Conservation (phyloP, 2,113 vertebrate species). For the Isurus oxyrinchus region DNA sequence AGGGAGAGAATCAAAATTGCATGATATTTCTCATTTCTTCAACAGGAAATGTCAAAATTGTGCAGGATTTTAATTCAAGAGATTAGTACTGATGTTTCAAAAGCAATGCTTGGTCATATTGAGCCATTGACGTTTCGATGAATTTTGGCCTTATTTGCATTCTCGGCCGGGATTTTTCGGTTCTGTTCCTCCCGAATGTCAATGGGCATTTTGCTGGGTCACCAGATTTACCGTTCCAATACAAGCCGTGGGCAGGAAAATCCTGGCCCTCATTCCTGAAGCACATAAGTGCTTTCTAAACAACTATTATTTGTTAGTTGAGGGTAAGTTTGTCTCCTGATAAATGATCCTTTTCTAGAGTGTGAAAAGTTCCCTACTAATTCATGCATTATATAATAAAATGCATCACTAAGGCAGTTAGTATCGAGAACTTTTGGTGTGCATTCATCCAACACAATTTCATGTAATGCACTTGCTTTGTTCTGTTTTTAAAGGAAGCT, state of each 20-base stretch:
- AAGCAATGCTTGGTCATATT: neutral
- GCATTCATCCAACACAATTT: neutral
- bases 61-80: neutral
- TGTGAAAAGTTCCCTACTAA: neutral
- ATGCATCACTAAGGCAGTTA: neutral
- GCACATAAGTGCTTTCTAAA: neutral
- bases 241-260: too few relatives aligned
- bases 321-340: neutral
- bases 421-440: neutral
- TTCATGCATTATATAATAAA: neutral
- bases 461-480: neutral
- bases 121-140: neutral
- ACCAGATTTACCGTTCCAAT: too few relatives aligned
- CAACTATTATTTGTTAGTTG: neutral
- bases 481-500: constrained; percentile 4
- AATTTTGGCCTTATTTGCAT: neutral
- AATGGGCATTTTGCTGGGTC: too few relatives aligned
- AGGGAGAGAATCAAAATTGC: neutral
- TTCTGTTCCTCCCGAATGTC: too few relatives aligned
- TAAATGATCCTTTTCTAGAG: neutral
- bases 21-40: neutral
- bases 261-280: neutral
- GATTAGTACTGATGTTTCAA: neutral
- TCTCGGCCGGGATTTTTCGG: too few relatives aligned
- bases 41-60: neutral